phyloP scores from a whole-genome alignment of 2,888 invertebrate genomes.

The Anodontia alba region DNA sequence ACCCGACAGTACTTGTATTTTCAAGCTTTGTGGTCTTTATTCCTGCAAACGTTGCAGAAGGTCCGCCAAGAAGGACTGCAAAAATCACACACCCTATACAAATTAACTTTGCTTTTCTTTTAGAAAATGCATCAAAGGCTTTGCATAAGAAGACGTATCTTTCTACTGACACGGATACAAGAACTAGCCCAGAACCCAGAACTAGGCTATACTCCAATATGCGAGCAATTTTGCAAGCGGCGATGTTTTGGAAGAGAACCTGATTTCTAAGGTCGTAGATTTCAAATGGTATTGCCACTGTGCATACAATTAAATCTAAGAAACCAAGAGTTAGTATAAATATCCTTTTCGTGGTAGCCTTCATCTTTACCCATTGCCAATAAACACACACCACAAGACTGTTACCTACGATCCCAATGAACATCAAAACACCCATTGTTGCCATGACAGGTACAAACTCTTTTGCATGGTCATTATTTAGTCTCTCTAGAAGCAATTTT shows the following conservation, averaged over 20 bases:
- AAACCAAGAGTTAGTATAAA: conserved; percentile 64
- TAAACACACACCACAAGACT: conserved; percentile 65
- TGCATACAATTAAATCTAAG: conserved; percentile 63
- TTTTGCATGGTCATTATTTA: conserved; percentile 51
- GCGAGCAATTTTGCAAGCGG: conserved; percentile 60
- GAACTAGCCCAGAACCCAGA: conserved; percentile 63
- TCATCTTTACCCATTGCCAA: conserved; percentile 52
- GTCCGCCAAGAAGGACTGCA: conserved; percentile 45
- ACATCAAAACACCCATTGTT: conserved; percentile 59
- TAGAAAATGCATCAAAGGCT: conserved; percentile 51
- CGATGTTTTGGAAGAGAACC: conserved; percentile 43
- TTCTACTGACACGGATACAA: conserved; percentile 68
- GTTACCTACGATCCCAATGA: conserved; percentile 62
- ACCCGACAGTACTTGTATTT: conserved; percentile 44
- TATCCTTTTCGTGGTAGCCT: conserved; percentile 56
- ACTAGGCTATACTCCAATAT: conserved; percentile 59
- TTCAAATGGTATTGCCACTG: conserved; percentile 67
- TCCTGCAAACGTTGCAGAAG: conserved; percentile 58
- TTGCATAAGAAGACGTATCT: conserved; percentile 66
- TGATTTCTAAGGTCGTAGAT: conserved; percentile 65
- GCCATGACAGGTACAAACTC: conserved; percentile 58
- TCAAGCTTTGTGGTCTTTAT: conserved; percentile 30
- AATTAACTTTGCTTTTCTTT: conserved; percentile 60
- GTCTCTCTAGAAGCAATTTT: not conserved
- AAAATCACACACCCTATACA: conserved; percentile 52